Conservation (phyloP, 2,888 invertebrate genomes). For the Drosophila antonietae region DNA sequence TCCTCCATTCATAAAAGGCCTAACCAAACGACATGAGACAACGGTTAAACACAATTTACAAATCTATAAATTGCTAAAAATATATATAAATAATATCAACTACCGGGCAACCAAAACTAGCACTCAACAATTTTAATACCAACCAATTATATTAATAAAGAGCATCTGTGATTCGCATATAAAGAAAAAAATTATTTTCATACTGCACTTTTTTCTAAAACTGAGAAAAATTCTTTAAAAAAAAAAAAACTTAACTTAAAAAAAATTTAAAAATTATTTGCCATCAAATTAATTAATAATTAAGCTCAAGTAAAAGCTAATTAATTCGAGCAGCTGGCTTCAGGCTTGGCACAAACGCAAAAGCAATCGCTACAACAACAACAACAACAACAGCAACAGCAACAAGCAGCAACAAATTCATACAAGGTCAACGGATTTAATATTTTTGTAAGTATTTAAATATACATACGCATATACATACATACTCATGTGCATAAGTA, state of each 20-base stretch:
- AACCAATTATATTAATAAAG: conserved; percentile 53
- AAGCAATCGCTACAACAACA: conserved; percentile 28
- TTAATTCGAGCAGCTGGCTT: conserved; percentile 42
- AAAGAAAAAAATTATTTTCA: conserved; percentile 75
- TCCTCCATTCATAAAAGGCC: conserved; percentile 84
- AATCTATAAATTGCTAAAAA: conserved; percentile 21
- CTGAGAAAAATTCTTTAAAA: conserved; percentile 27
- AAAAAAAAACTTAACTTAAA: conserved; percentile 48
- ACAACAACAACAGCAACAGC: conserved; percentile 28
- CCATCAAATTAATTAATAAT: conserved; percentile 30
- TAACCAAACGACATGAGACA: conserved; percentile 71
- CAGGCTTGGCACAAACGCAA: conserved; percentile 26
- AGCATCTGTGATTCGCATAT: conserved; percentile 81
- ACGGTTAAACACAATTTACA: conserved; percentile 28
- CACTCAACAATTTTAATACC: conserved; percentile 31
- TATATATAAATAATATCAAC: conserved; percentile 39
- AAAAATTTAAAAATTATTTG: conserved; percentile 48
- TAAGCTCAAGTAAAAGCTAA: conserved; percentile 25
- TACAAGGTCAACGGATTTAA: conserved; percentile 82
- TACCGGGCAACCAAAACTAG: conserved; percentile 16
- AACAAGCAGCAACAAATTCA: conserved; percentile 60
- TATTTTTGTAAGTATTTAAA: conserved; percentile 77
- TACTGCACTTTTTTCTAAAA: conserved; percentile 75
- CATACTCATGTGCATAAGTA: conserved; percentile 7
- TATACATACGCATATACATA: conserved; percentile 9